Evolutionary conservation across 2,888 invertebrate genomes (phyloP).

Genomic region (Mylabris sibirica): DNA sequence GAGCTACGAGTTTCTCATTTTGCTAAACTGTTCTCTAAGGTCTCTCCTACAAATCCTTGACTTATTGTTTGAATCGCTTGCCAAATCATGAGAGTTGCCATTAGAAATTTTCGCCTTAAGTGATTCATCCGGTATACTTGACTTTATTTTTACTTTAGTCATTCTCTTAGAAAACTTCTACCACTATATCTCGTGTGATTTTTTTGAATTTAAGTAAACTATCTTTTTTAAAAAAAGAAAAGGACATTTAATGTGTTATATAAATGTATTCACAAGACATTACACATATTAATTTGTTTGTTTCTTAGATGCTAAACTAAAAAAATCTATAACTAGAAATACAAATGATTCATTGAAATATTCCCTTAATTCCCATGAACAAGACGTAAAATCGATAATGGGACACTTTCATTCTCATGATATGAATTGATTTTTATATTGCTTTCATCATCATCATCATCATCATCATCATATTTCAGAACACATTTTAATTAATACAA

Average conservation of each 20-base stretch:
- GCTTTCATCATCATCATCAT: constrained; percentile 22
- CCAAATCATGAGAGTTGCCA: too few relatives aligned
- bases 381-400: constrained; percentile 40
- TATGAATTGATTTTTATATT: constrained; percentile 45
- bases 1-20: too few relatives aligned
- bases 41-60: too few relatives aligned
- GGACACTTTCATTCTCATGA: constrained; percentile 49
- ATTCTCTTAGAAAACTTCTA: too few relatives aligned
- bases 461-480: neutral
- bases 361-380: constrained; percentile 20
- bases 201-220: neutral
- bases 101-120: too few relatives aligned
- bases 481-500: neutral
- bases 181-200: too few relatives aligned
- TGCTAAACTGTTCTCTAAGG: too few relatives aligned
- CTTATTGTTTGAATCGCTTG: too few relatives aligned
- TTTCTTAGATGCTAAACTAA: constrained; percentile 58
- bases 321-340: constrained; percentile 59
- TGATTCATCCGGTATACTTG: too few relatives aligned
- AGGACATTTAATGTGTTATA: constrained; percentile 47
- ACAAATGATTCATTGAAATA: constrained; percentile 50
- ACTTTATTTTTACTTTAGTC: too few relatives aligned
- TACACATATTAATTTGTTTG: constrained; percentile 58
- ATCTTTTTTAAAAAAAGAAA: constrained; percentile 28
- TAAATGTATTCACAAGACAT: constrained; percentile 62